These are phyloP conservation scores for Oscheius sp. DNA, from an alignment of 2,888 invertebrate species.

Conservation along the genomic window DNA sequence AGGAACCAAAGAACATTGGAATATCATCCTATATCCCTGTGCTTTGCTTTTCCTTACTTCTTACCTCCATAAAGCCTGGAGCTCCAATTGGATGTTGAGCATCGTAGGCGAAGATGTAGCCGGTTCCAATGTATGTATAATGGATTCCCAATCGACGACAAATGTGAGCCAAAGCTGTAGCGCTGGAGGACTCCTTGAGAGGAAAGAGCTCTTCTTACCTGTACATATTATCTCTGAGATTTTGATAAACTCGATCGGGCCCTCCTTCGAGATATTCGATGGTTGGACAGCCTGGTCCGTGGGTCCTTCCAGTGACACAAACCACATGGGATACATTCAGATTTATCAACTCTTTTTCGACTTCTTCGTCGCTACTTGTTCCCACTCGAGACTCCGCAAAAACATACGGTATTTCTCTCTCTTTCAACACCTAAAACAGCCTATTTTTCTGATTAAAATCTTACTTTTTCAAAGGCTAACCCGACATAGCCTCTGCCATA, in stretches of 20 bases:
- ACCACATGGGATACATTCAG: constrained; percentile 67
- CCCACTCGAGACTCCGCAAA: constrained; percentile 62
- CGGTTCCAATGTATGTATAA: constrained; percentile 69
- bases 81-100: constrained; percentile 65
- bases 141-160: constrained; percentile 62
- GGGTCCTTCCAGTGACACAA: constrained; percentile 66
- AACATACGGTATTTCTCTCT: constrained; percentile 52
- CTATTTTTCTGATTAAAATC: constrained; percentile 5
- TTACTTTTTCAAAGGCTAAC: constrained; percentile 27
- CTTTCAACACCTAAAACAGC: constrained; percentile 38
- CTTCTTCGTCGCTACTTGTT: constrained; percentile 56
- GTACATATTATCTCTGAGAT: constrained; percentile 67
- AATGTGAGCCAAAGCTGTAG: constrained; percentile 59
- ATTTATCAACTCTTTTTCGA: constrained; percentile 55
- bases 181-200: constrained; percentile 36
- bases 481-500: constrained; percentile 59
- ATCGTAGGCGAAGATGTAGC: constrained; percentile 69
- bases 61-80: constrained; percentile 52
- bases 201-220: constrained; percentile 42
- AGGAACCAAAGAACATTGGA: constrained; percentile 68
- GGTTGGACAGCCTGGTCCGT: constrained; percentile 50
- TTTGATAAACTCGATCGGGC: constrained; percentile 62
- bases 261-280: constrained; percentile 69
- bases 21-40: constrained; percentile 42
- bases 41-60: no score